Percentiles rank a stretch among this genome's conserved stretches.
These are phyloP conservation scores for Brachypalpus laphriformis DNA, from an alignment of 2,888 invertebrate genomes.

Conservation along the genomic window DNA sequence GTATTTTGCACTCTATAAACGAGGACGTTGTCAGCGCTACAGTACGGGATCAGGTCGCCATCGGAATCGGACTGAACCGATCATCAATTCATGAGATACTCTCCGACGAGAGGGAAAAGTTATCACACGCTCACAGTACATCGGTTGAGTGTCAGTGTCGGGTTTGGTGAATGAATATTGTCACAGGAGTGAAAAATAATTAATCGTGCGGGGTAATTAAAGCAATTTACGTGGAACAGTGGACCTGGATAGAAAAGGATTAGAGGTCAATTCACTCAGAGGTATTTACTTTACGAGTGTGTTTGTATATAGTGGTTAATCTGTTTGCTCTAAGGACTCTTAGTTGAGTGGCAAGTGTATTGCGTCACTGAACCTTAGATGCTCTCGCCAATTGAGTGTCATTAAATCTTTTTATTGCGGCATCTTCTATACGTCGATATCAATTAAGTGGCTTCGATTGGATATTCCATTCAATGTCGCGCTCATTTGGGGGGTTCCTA, in stretches of 20 bases:
- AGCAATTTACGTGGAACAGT: not conserved
- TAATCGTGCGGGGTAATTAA: slow-evolving; percentile 11
- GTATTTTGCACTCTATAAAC: slow-evolving; percentile 47
- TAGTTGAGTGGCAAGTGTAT: not conserved
- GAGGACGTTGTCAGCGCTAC: slow-evolving; percentile 29
- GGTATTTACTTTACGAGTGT: slow-evolving; percentile 5
- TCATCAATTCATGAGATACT: slow-evolving; percentile 38
- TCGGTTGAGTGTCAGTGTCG: not conserved
- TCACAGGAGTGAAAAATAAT: slow-evolving; percentile 17
- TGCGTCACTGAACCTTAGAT: slow-evolving; percentile 40
- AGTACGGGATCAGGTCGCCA: slow-evolving; percentile 39
- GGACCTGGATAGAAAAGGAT: not conserved
- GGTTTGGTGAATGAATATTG: slow-evolving; percentile 25
- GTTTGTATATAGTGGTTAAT: not conserved
- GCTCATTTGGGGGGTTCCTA: slow-evolving; percentile 13
- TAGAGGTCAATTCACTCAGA: not conserved
- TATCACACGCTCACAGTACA: slow-evolving; percentile 15
- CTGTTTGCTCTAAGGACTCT: not conserved
- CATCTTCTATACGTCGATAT: slow-evolving; percentile 13
- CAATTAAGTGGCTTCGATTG: slow-evolving; percentile 60
- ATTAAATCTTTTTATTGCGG: slow-evolving; percentile 55
- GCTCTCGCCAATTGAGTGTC: slow-evolving; percentile 56
- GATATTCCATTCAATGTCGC: slow-evolving; percentile 42
- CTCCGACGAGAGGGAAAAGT: slow-evolving; percentile 14
- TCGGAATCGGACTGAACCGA: slow-evolving; percentile 13